These are phyloP conservation scores for Microcaecilia unicolor DNA, from an alignment of 2,797 vertebrate genomes.

Conservation along the genomic window DNA sequence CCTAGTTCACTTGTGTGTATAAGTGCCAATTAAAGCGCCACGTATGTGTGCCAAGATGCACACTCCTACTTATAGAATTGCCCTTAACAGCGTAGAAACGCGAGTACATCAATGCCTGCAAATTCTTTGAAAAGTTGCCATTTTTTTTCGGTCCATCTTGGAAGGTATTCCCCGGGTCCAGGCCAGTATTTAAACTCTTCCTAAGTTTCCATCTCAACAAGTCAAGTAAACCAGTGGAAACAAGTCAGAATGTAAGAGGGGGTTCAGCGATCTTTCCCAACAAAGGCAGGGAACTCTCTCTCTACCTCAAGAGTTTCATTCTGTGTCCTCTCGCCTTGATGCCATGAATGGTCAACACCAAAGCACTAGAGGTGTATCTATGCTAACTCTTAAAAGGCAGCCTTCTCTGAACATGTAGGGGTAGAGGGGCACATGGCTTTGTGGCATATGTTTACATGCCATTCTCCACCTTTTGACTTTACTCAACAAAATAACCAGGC, in stretches of 20 bases:
- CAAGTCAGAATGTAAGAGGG: slow-evolving; percentile 23
- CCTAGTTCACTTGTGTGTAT: too few relatives aligned
- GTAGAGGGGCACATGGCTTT: slow-evolving; percentile 18
- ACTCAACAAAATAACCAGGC: too few relatives aligned
- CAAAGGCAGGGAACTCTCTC: slow-evolving; percentile 20
- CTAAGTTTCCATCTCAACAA: slow-evolving; percentile 28
- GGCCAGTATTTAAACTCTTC: too few relatives aligned
- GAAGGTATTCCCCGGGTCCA: too few relatives aligned
- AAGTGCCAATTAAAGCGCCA: too few relatives aligned
- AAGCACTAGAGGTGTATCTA: slow-evolving; percentile 31
- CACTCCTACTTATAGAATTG: too few relatives aligned
- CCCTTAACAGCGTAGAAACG: too few relatives aligned
- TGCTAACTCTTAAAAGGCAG: slow-evolving; percentile 40
- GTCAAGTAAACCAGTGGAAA: background rate
- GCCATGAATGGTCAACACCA: slow-evolving; percentile 35
- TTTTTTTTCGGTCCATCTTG: too few relatives aligned
- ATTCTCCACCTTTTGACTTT: too few relatives aligned
- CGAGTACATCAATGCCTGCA: too few relatives aligned
- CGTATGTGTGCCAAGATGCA: too few relatives aligned
- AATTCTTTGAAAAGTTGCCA: too few relatives aligned
- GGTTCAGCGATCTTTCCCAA: slow-evolving; percentile 31
- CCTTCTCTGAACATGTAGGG: slow-evolving; percentile 35
- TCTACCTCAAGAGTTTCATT: slow-evolving; percentile 35
- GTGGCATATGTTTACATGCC: slow-evolving; percentile 48
- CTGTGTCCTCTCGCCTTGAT: slow-evolving; percentile 33